Percentiles rank a stretch among this genome's conserved stretches.
phyloP scores from a whole-genome alignment of 2,797 vertebrate species.

The Rhynchotus rufescens region DNA sequence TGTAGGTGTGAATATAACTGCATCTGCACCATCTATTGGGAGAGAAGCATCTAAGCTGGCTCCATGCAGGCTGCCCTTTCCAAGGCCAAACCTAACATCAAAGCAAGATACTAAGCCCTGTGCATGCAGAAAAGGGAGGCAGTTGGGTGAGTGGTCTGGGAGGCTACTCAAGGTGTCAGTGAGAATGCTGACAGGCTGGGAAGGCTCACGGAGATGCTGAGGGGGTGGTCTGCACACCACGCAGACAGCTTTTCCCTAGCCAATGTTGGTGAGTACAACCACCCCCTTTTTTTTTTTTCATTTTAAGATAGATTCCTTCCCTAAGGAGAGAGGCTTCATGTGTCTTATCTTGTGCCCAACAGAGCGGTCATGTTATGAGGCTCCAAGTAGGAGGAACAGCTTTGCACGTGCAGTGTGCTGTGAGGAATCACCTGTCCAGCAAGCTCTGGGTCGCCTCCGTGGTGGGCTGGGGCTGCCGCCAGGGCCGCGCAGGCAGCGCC shows the following conservation, averaged over 20 bases:
- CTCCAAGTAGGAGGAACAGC: neutral
- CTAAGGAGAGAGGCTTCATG: neutral
- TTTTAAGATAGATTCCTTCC: neutral
- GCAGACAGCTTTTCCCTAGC: rapidly evolving
- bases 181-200: neutral
- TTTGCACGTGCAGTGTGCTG: rapidly evolving
- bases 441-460: rapidly evolving
- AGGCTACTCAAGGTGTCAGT: neutral
- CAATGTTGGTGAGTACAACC: rapidly evolving
- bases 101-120: neutral
- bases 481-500: rapidly evolving
- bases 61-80: neutral
- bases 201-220: rapidly evolving
- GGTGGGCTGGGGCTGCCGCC: rapidly evolving
- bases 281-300: neutral
- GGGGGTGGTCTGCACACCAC: neutral
- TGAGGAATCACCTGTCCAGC: neutral
- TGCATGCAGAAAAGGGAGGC: neutral
- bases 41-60: neutral
- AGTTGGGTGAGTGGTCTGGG: neutral
- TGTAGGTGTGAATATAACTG: neutral
- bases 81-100: neutral
- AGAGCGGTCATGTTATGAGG: rapidly evolving
- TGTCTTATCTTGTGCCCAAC: neutral
- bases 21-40: neutral